Percentiles rank a stretch among this genome's conserved stretches.
Conservation (phyloP, 2,113 vertebrate species). For the Ceratotherium simum region DNA sequence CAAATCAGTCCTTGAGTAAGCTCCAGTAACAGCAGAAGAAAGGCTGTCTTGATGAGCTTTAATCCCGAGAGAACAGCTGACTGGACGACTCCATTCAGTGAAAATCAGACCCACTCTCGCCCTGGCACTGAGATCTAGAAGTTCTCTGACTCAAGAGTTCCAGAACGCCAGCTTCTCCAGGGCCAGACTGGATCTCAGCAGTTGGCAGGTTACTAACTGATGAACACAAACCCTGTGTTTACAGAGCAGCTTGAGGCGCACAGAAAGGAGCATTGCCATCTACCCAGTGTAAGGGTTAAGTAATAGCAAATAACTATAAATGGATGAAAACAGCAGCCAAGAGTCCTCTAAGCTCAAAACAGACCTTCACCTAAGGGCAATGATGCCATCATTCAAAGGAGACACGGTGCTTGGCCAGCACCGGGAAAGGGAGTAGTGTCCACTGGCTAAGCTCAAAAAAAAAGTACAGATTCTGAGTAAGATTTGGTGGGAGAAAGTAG, state of each 20-base stretch:
- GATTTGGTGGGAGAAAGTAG: background rate
- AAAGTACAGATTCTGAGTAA: background rate
- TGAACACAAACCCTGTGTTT: background rate
- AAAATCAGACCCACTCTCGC: slow-evolving; percentile 50
- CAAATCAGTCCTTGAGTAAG: background rate
- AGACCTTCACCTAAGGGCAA: slow-evolving; percentile 44
- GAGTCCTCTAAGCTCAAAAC: slow-evolving; percentile 44
- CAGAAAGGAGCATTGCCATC: background rate
- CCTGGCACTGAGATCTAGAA: background rate
- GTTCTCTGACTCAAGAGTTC: slow-evolving; percentile 55
- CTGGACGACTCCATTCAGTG: background rate
- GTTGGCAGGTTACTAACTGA: background rate
- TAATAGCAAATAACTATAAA: slow-evolving; percentile 45
- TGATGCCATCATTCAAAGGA: slow-evolving; percentile 41
- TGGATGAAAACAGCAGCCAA: background rate
- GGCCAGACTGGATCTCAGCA: background rate
- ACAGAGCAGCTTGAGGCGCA: background rate
- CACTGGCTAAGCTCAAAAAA: background rate
- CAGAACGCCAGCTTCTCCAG: background rate
- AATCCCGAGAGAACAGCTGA: background rate
- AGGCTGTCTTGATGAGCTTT: background rate
- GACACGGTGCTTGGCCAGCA: background rate
- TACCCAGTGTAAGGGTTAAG: background rate
- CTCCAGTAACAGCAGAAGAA: slow-evolving; percentile 26
- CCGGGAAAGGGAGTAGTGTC: background rate